These are phyloP conservation scores for Atta colombica DNA, from an alignment of 1,140 invertebrate species.

Conservation along the genomic window DNA sequence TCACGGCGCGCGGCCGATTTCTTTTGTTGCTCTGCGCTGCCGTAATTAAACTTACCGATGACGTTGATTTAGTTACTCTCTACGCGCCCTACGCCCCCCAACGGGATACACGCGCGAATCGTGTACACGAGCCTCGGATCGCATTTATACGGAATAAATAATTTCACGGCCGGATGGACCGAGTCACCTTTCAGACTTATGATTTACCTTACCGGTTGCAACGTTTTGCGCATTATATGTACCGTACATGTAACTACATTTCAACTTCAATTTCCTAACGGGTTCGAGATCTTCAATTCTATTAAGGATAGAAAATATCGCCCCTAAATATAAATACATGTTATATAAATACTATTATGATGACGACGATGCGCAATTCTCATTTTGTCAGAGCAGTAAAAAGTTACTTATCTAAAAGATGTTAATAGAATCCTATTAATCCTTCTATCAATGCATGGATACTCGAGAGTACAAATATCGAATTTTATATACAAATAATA, in stretches of 20 bases:
- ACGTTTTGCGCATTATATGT: conserved; percentile 29
- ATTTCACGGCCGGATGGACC: conserved; percentile 54
- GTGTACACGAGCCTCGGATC: conserved; percentile 41
- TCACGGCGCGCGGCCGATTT: conserved; percentile 68
- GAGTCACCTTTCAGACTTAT: conserved; percentile 62
- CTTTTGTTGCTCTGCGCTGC: conserved; percentile 67
- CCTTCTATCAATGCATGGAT: no score
- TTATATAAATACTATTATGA: not conserved
- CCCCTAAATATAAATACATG: not conserved
- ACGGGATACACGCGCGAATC: conserved; percentile 45
- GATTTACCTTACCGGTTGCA: conserved; percentile 52
- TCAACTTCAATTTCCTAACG: conserved; percentile 14
- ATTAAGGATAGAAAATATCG: not conserved
- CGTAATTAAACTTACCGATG: conserved; percentile 81
- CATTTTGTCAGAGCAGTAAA: conserved; percentile 1
- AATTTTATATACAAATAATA: no score
- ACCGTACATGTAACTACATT: conserved; percentile 23
- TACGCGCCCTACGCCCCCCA: conserved; percentile 61
- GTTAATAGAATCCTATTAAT: not conserved
- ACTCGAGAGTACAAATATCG: no score
- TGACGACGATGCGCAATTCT: not conserved
- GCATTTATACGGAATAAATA: conserved; percentile 66
- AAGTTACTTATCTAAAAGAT: not conserved
- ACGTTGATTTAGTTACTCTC: conserved; percentile 81
- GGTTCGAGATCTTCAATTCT: conserved; percentile 6